Percentiles rank a stretch among this genome's conserved stretches.
Evolutionary conservation across 1,140 invertebrate genomes (phyloP).

Genomic region (Drosophila paulistorum): DNA sequence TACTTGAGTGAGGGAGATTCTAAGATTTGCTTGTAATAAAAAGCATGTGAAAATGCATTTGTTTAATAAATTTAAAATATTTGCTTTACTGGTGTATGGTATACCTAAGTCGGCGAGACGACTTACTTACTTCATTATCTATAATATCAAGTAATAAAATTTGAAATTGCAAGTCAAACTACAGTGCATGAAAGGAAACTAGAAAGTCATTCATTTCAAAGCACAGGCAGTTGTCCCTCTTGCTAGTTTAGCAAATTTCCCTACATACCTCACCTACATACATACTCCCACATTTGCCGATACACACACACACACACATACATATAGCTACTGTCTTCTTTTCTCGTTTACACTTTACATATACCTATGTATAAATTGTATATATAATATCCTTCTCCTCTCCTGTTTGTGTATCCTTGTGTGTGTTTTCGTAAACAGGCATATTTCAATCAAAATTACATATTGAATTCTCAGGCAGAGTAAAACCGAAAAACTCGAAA

Average conservation of each 20-base stretch:
- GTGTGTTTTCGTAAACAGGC: conserved; percentile 62
- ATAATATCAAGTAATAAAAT: background rate
- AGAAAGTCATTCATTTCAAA: conserved; percentile 65
- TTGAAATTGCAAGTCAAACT: conserved; percentile 3
- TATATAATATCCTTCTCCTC: conserved; percentile 31
- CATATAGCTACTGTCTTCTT: background rate
- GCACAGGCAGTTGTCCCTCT: conserved; percentile 42
- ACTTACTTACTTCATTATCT: too few species aligned
- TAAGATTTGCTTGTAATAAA: too few species aligned
- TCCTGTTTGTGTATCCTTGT: conserved; percentile 33
- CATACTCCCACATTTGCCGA: too few species aligned
- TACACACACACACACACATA: background rate
- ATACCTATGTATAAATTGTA: background rate
- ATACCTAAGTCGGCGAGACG: too few species aligned
- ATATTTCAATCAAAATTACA: conserved; percentile 80
- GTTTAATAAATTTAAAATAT: too few species aligned
- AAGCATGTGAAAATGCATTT: too few species aligned
- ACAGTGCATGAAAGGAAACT: conserved; percentile 38
- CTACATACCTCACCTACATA: background rate
- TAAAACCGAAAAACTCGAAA: conserved; percentile 46
- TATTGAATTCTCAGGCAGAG: conserved; percentile 60
- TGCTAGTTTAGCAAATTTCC: conserved; percentile 1
- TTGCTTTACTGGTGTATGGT: too few species aligned
- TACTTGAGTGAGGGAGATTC: too few species aligned
- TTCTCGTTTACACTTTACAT: conserved; percentile 1